phyloP scores from a whole-genome alignment of 1,140 invertebrate genomes.

The Papilio helenus region DNA sequence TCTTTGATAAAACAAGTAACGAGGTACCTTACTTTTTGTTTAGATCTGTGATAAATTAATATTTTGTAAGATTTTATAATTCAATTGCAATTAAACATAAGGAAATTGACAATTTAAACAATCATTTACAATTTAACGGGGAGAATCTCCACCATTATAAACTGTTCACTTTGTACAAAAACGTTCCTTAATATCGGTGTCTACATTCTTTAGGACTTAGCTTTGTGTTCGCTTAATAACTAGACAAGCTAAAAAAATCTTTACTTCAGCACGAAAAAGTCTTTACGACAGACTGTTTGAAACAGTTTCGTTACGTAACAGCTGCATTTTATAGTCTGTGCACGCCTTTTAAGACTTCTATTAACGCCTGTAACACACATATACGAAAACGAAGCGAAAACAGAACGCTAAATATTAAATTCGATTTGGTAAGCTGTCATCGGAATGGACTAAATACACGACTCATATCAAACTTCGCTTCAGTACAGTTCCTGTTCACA shows the following conservation, averaged over 20 bases:
- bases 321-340: conserved; percentile 12
- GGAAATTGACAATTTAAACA: not conserved
- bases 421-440: not conserved
- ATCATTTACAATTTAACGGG: too few relatives aligned
- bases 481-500: not conserved
- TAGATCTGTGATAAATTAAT: not conserved
- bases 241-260: not conserved
- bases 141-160: too few relatives aligned
- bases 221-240: not conserved
- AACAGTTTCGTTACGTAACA: conserved; percentile 1
- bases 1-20: not conserved
- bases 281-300: not conserved
- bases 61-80: not conserved
- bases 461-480: not conserved
- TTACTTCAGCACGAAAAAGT: not conserved
- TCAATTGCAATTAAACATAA: not conserved
- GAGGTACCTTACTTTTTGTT: not conserved
- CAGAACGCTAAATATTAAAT: not conserved
- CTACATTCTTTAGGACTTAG: not conserved
- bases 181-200: too few relatives aligned
- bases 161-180: too few relatives aligned
- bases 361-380: not conserved
- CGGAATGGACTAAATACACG: not conserved
- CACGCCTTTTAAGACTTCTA: not conserved
- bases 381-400: not conserved